These are phyloP conservation scores for Diloba caeruleocephala DNA, from an alignment of 2,888 invertebrate species.

Conservation along the genomic window DNA sequence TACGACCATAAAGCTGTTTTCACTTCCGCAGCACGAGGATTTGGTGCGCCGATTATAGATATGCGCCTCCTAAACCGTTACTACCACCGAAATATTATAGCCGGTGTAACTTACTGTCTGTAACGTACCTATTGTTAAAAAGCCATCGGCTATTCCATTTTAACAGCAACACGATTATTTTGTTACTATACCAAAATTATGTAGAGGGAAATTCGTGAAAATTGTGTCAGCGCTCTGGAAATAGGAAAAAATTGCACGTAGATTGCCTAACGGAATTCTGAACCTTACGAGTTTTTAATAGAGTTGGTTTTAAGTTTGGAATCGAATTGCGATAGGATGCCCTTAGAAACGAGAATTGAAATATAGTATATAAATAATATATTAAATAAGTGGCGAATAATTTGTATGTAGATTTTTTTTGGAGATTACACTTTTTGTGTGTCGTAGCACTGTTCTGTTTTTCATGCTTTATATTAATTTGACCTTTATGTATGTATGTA, in stretches of 20 bases:
- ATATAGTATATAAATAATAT: slow-evolving; percentile 28
- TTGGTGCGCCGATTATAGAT: slow-evolving; percentile 37
- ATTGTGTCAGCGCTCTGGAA: slow-evolving; percentile 1
- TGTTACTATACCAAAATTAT: not conserved
- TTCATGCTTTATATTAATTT: too few species aligned
- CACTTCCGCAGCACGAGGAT: slow-evolving; percentile 60
- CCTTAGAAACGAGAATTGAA: slow-evolving; percentile 36
- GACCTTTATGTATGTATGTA: too few species aligned
- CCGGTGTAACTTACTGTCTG: slow-evolving; percentile 5
- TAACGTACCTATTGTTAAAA: slow-evolving; percentile 16
- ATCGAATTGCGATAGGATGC: slow-evolving; percentile 40
- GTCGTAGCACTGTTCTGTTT: too few species aligned
- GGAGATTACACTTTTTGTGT: too few species aligned
- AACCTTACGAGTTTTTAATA: slow-evolving; percentile 8
- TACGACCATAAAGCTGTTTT: slow-evolving; percentile 56
- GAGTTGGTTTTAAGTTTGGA: slow-evolving; percentile 21
- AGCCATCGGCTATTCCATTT: slow-evolving; percentile 2
- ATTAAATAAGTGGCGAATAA: slow-evolving; percentile 42
- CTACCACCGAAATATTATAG: slow-evolving; percentile 22
- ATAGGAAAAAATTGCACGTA: slow-evolving; percentile 7
- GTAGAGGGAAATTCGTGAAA: slow-evolving; percentile 9
- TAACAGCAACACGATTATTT: not conserved
- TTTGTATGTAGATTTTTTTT: slow-evolving; percentile 59
- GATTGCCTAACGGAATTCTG: slow-evolving; percentile 9
- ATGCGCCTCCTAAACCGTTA: slow-evolving; percentile 23